Evolutionary conservation across 1,140 invertebrate species (phyloP).

Genomic region (Orussus abietinus): DNA sequence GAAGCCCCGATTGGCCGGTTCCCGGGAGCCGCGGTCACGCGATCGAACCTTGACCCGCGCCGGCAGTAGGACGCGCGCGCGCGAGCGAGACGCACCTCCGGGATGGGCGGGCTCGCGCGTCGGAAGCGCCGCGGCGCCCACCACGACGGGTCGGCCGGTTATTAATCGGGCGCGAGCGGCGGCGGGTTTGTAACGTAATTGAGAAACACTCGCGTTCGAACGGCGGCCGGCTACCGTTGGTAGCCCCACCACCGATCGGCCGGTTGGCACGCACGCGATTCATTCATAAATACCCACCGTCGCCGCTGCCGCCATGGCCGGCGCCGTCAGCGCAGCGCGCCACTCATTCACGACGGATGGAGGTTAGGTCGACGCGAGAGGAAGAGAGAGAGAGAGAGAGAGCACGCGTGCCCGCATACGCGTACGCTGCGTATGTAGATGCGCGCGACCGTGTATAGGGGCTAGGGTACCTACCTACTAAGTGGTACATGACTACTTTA

Average conservation of each 20-base stretch:
- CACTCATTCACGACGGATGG: slow-evolving; percentile 21
- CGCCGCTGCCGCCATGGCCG: no score
- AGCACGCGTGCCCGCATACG: slow-evolving; percentile 17
- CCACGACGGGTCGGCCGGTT: no score
- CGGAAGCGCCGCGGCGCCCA: no score
- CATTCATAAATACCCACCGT: slow-evolving; percentile 33
- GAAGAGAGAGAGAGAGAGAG: slow-evolving; percentile 8
- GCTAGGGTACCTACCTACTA: slow-evolving; percentile 15
- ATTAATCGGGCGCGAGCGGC: no score
- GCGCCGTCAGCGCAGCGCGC: no score
- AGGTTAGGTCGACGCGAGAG: slow-evolving; percentile 16
- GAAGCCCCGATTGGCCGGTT: no score
- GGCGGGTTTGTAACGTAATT: slow-evolving; percentile 26
- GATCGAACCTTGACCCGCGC: no score
- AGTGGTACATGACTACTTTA: slow-evolving; percentile 43
- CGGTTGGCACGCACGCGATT: slow-evolving; percentile 32
- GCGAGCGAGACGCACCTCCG: no score
- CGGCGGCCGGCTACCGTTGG: slow-evolving; percentile 26
- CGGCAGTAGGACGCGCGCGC: no score
- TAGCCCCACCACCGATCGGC: slow-evolving; percentile 22
- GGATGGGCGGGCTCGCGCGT: no score
- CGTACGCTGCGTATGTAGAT: background rate
- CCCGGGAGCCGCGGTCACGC: no score
- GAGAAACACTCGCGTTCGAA: slow-evolving; percentile 26
- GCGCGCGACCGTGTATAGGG: background rate